These are phyloP conservation scores for Tamandua tetradactyla DNA, from an alignment of 2,797 vertebrate genomes.

Conservation along the genomic window DNA sequence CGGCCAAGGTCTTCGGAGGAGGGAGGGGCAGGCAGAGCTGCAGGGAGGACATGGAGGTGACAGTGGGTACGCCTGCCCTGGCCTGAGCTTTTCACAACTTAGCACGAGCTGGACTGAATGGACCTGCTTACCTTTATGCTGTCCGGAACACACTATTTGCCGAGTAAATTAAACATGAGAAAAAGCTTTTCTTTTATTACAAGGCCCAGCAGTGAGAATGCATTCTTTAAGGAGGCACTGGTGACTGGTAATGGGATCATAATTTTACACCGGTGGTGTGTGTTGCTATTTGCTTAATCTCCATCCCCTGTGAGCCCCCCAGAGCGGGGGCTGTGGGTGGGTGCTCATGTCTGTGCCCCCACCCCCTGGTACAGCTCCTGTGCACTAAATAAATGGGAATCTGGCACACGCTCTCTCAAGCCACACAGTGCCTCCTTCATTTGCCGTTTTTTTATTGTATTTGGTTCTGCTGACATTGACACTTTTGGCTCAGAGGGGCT, in stretches of 20 bases:
- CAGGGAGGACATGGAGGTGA: background rate
- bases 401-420: accelerated
- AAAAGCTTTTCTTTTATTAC: background rate
- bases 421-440: background rate
- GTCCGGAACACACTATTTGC: background rate
- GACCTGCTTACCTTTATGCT: accelerated
- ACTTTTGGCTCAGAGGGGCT: background rate
- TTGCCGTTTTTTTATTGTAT: background rate
- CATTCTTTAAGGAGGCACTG: background rate
- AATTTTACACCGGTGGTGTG: accelerated
- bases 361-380: accelerated
- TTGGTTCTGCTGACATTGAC: background rate
- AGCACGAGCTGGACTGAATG: accelerated
- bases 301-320: background rate
- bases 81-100: accelerated
- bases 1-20: no score
- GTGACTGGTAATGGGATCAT: accelerated
- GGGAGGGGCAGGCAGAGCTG: no score
- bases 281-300: background rate
- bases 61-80: background rate
- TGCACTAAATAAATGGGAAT: background rate
- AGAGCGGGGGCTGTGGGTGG: background rate
- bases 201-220: background rate
- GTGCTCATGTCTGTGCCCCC: accelerated
- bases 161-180: background rate